Percentiles rank a stretch among this genome's conserved stretches.
phyloP scores from a whole-genome alignment of 2,797 vertebrate genomes.

The Cetoscarus ocellatus region DNA sequence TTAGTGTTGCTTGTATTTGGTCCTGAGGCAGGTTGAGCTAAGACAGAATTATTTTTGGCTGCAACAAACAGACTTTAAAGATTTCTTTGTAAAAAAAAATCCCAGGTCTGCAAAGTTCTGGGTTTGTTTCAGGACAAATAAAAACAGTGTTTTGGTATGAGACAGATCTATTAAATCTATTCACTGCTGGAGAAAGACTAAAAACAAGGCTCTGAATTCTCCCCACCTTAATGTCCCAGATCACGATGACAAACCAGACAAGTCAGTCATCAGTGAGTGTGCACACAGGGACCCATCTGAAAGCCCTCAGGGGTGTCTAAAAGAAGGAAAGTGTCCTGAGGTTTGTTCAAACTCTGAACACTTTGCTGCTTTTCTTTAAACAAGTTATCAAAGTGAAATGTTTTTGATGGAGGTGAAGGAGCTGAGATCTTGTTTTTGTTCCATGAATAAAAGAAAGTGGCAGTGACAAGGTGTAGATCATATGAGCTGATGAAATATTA shows the following conservation, averaged over 20 bases:
- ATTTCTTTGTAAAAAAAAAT: conserved; percentile 53
- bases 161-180: conserved; percentile 33
- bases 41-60: conserved; percentile 60
- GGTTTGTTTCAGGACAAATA: conserved; percentile 39
- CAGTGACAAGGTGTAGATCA: conserved; percentile 66
- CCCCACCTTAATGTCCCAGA: conserved; percentile 53
- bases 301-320: conserved; percentile 50
- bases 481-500: conserved; percentile 65
- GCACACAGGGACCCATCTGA: conserved; percentile 50
- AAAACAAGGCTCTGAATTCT: conserved; percentile 56
- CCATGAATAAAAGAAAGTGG: conserved; percentile 49
- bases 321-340: conserved; percentile 54
- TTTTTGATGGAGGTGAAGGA: conserved; percentile 41
- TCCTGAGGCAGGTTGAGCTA: conserved; percentile 17
- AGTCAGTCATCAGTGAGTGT: conserved; percentile 58
- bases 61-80: conserved; percentile 44
- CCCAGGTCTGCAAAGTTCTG: conserved; percentile 34
- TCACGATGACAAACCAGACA: conserved; percentile 61
- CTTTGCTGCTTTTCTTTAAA: conserved; percentile 51
- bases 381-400: conserved; percentile 52
- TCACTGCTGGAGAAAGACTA: conserved; percentile 52
- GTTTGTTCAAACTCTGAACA: conserved; percentile 51
- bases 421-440: conserved; percentile 51
- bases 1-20: conserved; percentile 13
- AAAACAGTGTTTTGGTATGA: conserved; percentile 24